phyloP scores from a whole-genome alignment of 2,888 invertebrate species.

The Minunthozetes semirufus region DNA sequence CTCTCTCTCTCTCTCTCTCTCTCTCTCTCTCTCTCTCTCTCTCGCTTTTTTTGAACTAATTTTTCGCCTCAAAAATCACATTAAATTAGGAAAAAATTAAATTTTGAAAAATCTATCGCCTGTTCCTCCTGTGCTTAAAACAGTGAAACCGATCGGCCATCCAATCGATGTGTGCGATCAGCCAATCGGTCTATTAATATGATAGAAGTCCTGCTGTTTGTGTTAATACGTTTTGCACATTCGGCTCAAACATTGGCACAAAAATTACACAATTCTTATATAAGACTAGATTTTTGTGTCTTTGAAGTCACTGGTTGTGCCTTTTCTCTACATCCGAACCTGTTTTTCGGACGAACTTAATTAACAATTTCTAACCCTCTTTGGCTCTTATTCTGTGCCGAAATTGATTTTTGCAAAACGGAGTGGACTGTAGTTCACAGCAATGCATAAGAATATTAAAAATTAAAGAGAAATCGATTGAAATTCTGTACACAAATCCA shows the following conservation, averaged over 20 bases:
- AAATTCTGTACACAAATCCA: constrained; percentile 17
- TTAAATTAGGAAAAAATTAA: constrained; percentile 21
- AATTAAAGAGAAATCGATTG: not conserved
- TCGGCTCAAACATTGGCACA: not conserved
- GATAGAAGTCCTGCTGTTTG: not conserved
- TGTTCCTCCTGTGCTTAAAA: not conserved
- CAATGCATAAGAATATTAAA: not conserved
- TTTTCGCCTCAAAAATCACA: constrained; percentile 9
- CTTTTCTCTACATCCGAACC: not conserved
- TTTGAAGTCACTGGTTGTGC: not conserved
- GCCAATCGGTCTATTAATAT: constrained; percentile 16
- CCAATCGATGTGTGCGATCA: constrained; percentile 10
- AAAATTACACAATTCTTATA: constrained; percentile 23
- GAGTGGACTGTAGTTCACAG: not conserved
- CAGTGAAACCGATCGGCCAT: constrained; percentile 7
- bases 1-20: too few relatives aligned
- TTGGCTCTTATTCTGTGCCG: too few relatives aligned
- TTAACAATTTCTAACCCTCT: too few relatives aligned
- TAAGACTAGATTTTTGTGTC: not conserved
- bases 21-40: not conserved
- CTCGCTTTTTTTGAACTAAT: not conserved
- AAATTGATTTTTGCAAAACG: not conserved
- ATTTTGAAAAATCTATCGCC: constrained; percentile 27
- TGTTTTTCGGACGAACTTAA: too few relatives aligned
- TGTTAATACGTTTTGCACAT: constrained; percentile 29